Base-by-base conservation (phyloP, 2,113 vertebrate species). In the Pitta sordida region DNA sequence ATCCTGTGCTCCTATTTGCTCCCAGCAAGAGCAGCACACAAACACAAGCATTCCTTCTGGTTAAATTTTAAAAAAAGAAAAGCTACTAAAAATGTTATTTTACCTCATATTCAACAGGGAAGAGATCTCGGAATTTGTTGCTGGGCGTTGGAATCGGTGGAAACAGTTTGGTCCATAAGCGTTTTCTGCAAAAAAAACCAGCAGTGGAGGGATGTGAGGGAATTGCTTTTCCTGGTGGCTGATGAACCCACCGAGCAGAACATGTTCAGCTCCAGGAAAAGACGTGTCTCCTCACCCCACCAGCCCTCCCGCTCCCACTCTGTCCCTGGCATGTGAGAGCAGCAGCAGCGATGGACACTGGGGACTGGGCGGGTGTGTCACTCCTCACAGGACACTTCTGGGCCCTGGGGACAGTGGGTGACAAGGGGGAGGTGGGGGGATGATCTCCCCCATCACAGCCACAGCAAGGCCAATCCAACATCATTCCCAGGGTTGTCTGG, bases 121-220 rank as follows among this genome's bases (percentile, higher is more conserved):
- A 94, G 24, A 88, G 73, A 49, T 97, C 97, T 52, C 64, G 75
- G 51, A 98, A 85, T 78, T 76, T 94, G 46, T 65, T 97, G 36
- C 97, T 97, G 36, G 98, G 98, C 1, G 34, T 85, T 10, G 97
- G 98, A 74, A 98, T 78, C 6, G 95, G 97, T 41, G 97, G 97
- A 48, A 97, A 97, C 34, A 98, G 21, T 69, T 80, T 98, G 10
- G 53, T 83, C 97, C 98, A 97, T 3, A 97, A 0, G 3, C 70
- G 96, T 53, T 62, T 95, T 24, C 98, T 98, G 92, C 3, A 87
- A 92, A 80, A 79, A 37, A 43, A 41, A 41, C n/a, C 30, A 81
- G 24, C 4, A 51, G 73, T 1, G 17, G 3, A 52, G 51, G 29
- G 36, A 11, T 14, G 36, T 29, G 73, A 91, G 68, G 23, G 44